These are phyloP conservation scores for Barnardius zonarius DNA, from an alignment of 2,113 vertebrate genomes.

Conservation along the genomic window DNA sequence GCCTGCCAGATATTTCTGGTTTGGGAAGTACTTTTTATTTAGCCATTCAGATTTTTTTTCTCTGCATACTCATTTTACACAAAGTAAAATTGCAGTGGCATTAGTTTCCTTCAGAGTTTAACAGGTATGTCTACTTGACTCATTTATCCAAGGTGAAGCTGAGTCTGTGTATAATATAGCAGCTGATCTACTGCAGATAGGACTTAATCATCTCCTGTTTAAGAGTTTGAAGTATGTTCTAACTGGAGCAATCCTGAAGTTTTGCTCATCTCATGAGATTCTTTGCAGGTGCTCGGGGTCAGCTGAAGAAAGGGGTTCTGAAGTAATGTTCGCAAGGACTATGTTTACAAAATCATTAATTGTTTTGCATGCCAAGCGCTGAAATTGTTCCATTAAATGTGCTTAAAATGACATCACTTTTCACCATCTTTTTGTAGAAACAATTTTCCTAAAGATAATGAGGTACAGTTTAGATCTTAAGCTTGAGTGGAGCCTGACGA, in stretches of 20 bases:
- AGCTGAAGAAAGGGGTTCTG: neutral
- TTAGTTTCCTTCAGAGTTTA: neutral
- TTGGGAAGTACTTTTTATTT: neutral
- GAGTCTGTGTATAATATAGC: neutral
- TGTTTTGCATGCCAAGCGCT: neutral
- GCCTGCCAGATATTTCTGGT: neutral
- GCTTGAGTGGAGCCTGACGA: neutral
- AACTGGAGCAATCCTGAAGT: neutral
- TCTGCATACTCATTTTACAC: accelerated
- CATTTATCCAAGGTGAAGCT: neutral
- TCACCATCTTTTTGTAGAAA: neutral
- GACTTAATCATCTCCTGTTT: neutral
- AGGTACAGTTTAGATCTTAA: neutral
- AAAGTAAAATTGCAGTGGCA: neutral
- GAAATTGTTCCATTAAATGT: neutral
- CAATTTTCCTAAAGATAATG: neutral
- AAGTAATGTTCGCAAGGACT: neutral
- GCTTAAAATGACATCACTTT: neutral
- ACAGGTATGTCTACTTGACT: neutral
- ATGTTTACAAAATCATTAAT: neutral
- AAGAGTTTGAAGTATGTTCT: neutral
- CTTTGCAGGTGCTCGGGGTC: neutral
- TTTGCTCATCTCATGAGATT: neutral
- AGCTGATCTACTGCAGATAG: neutral
- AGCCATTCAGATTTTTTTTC: neutral